A percentile compares a stretch with the other conserved stretches of the same genome.
These are phyloP conservation scores for Carabus problematicus DNA, from an alignment of 2,888 invertebrate genomes.

Conservation along the genomic window DNA sequence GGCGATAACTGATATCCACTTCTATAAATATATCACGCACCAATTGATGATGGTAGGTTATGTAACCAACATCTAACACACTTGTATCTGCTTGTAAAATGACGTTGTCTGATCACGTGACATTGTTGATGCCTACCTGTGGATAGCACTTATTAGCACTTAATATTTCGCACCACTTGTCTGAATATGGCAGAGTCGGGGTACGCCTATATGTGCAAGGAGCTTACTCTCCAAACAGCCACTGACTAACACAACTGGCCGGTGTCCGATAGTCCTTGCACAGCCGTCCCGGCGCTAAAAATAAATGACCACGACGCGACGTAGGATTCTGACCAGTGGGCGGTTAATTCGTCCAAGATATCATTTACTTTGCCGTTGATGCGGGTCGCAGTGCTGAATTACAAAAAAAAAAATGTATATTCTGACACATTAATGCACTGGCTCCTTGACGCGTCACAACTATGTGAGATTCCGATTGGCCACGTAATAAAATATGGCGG, in stretches of 20 bases:
- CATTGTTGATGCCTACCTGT: conserved; percentile 32
- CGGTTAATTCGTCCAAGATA: conserved; percentile 12
- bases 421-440: too few relatives aligned
- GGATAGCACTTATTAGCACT: conserved; percentile 27
- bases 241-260: conserved; percentile 39
- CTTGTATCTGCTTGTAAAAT: conserved; percentile 5
- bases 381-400: too few relatives aligned
- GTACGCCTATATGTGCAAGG: conserved; percentile 16
- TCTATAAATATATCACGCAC: conserved; percentile 14
- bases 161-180: conserved; percentile 15
- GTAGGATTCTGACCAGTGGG: conserved; percentile 20
- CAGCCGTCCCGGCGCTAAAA: conserved; percentile 21
- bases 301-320: conserved; percentile 15
- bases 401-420: too few relatives aligned
- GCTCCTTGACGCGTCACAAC: too few relatives aligned
- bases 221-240: conserved; percentile 39
- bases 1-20: neutral
- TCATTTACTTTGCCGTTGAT: too few relatives aligned
- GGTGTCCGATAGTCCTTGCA: conserved; percentile 28
- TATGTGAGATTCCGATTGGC: too few relatives aligned
- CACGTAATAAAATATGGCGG: too few relatives aligned
- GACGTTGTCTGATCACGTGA: conserved; percentile 24
- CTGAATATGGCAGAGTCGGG: conserved; percentile 19
- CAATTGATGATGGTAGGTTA: conserved; percentile 10
- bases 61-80: conserved; percentile 18